Percentiles rank a stretch among this genome's conserved stretches.
These are phyloP conservation scores for Chionodraco myersi DNA, from an alignment of 2,113 vertebrate species.

Conservation along the genomic window DNA sequence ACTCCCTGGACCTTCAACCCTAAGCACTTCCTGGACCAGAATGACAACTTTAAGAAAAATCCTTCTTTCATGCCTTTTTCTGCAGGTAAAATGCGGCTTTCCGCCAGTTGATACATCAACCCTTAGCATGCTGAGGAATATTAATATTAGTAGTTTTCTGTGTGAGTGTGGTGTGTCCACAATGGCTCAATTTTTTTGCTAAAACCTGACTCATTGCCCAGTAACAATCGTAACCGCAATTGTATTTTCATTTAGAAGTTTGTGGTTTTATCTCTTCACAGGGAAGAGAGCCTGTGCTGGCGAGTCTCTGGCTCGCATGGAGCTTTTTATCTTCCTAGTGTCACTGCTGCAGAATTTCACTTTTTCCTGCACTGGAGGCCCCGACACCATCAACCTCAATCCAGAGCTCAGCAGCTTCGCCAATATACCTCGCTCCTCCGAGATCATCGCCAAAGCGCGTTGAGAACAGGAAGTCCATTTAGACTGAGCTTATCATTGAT, in stretches of 20 bases:
- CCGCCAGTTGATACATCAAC: not conserved
- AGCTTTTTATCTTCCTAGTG: too few species aligned
- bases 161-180: not conserved
- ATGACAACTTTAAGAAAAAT: slow-evolving; percentile 64
- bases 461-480: slow-evolving; percentile 30
- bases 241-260: not conserved
- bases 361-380: slow-evolving; percentile 70
- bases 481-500: too few species aligned
- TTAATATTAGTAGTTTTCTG: not conserved
- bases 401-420: slow-evolving; percentile 78
- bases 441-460: slow-evolving; percentile 75
- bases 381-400: slow-evolving; percentile 67
- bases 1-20: too few species aligned
- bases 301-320: too few species aligned
- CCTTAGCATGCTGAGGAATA: too few species aligned
- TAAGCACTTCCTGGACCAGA: too few species aligned
- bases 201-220: not conserved
- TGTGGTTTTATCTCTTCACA: slow-evolving; percentile 41
- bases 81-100: slow-evolving; percentile 47
- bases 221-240: not conserved
- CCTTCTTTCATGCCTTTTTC: slow-evolving; percentile 64
- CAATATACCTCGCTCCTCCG: slow-evolving; percentile 62
- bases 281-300: slow-evolving; percentile 68
- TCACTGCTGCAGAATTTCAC: slow-evolving; percentile 61
- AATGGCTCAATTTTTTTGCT: too few species aligned